Percentiles rank a stretch among this genome's conserved stretches.
phyloP scores from a whole-genome alignment of 2,888 invertebrate genomes.

The Heliconius sara region DNA sequence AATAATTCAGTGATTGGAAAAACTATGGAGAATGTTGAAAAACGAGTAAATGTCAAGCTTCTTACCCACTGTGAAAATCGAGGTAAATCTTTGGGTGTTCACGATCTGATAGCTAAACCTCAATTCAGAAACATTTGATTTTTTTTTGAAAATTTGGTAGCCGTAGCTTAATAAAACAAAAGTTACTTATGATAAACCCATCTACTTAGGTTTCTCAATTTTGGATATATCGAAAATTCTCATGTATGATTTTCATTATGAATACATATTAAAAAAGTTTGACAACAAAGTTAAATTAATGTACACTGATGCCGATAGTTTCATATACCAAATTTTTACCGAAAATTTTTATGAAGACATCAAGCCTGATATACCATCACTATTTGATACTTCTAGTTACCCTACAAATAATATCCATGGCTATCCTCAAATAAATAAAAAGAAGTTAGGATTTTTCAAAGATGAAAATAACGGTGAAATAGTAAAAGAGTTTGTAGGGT shows the following conservation, averaged over 20 bases:
- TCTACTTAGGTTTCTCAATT: not conserved
- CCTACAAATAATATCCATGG: conserved; percentile 20
- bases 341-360: not conserved
- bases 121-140: too few relatives aligned
- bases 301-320: not conserved
- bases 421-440: too few relatives aligned
- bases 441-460: too few relatives aligned
- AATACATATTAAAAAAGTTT: conserved; percentile 28
- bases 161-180: too few relatives aligned
- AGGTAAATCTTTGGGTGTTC: not conserved
- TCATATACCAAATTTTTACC: not conserved
- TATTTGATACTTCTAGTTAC: not conserved
- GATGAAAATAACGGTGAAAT: not conserved
- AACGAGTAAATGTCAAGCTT: not conserved
- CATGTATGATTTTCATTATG: conserved; percentile 46
- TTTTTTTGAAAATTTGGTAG: too few relatives aligned
- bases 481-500: not conserved
- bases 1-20: conserved; percentile 61
- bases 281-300: conserved; percentile 39
- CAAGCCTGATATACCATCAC: not conserved
- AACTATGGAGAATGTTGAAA: conserved; percentile 57
- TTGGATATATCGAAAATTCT: not conserved
- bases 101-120: not conserved
- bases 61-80: not conserved
- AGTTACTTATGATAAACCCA: not conserved